Conservation (phyloP, 2,888 invertebrate genomes). For the Caenorhabditis plicata region DNA sequence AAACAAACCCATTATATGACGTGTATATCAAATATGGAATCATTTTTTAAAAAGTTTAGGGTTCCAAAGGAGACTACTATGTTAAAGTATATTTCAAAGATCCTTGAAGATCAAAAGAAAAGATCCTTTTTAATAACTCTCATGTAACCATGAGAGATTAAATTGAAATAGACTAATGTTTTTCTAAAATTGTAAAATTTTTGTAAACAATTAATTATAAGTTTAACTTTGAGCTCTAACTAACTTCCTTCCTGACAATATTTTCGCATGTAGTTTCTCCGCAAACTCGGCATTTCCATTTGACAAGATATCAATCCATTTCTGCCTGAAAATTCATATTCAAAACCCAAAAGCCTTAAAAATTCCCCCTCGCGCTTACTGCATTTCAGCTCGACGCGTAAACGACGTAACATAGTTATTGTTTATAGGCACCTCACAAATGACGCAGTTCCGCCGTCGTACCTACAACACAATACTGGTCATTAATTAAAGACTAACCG, state of each 20-base stretch:
- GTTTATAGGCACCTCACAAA: constrained; percentile 1
- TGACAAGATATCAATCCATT: constrained; percentile 6
- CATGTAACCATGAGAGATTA: no score
- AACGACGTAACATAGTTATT: constrained; percentile 14
- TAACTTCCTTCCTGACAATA: constrained; percentile 10
- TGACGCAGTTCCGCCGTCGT: constrained; percentile 14
- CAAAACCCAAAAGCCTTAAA: not conserved
- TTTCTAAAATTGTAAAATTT: no score
- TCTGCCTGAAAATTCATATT: constrained; percentile 5
- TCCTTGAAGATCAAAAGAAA: no score
- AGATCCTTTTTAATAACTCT: no score
- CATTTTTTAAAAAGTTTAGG: no score
- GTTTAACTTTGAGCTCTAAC: no score
- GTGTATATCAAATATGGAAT: no score
- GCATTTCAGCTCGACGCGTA: constrained; percentile 5
- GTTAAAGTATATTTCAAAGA: no score
- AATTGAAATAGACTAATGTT: no score
- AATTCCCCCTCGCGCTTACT: constrained; percentile 8
- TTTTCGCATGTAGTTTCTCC: not conserved
- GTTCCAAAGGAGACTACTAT: no score
- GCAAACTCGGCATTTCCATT: constrained; percentile 8
- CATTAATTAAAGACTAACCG: not conserved
- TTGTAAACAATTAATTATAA: no score
- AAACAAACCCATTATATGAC: no score
- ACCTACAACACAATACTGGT: not conserved